Base-by-base conservation (phyloP, 2,113 vertebrate species). In the Hoplias malabaricus region DNA sequence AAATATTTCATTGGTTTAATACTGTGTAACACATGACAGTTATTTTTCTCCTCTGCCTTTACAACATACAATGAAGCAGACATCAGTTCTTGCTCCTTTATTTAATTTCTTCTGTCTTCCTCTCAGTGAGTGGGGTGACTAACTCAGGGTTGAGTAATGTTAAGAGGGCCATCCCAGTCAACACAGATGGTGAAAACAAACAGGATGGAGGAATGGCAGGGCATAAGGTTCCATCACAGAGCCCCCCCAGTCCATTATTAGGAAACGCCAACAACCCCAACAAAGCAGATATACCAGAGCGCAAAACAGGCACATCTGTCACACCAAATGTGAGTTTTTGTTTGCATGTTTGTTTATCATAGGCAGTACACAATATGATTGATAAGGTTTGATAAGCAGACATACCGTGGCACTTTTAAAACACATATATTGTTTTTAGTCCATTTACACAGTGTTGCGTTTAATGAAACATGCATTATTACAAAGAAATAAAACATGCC, bases 191-290 rank as follows among this genome's bases (percentile, higher is more conserved):
- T 82, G 94, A 94, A 84, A 84, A 89, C 46, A 96, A 95, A 84
- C 96, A 97, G 84, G 97, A 98, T 16, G 92, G 92, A 2, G 91
- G 93, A 12, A 90, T 93, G 71, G 93, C 93, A 67, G 92, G 94
- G 19, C 93, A 95, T 73, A 98, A 98, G 73, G 87, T 95, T 12
- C 83, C 90, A 43, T 88, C 93, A 59, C 92, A 90, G 73, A 93
- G 95, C 10, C 94, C 96, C 62, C 88, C 95, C 48, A 98, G 96
- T 85, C 97, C 98, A 2, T 92, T 98, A 91, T 93, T 98, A 79
- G 98, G 98, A 81, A 98, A 94, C 42, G 96, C 98, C 80, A 96
- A 93, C 90, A 98, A 99, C 85, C 96, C 97, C 83, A 99, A 99
- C 88, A 98, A 99, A 89, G 96, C 98, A 0, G 98, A 98, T 89